Percentiles rank a stretch among this genome's conserved stretches.
Conservation (phyloP, 2,113 vertebrate genomes). For the Isurus oxyrinchus region DNA sequence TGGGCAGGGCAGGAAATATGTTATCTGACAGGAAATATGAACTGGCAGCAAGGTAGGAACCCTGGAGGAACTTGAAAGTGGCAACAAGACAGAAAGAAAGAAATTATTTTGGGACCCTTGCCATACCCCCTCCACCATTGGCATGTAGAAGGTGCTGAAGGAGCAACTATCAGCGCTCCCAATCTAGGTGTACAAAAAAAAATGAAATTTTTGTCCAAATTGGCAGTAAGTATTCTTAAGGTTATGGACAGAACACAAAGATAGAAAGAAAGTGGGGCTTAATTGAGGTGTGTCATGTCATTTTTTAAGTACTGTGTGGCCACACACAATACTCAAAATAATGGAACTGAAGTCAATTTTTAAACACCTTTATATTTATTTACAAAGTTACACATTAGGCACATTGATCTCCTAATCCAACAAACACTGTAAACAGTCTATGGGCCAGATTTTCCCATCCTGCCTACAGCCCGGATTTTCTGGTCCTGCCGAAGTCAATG, state of each 20-base stretch:
- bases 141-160: neutral
- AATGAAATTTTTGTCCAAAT: neutral
- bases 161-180: neutral
- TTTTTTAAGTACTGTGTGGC: too few species aligned
- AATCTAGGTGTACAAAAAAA: neutral
- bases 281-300: too few species aligned
- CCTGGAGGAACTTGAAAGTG: neutral
- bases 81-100: neutral
- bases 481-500: too few species aligned
- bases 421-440: too few species aligned
- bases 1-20: neutral
- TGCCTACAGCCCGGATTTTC: too few species aligned
- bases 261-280: neutral
- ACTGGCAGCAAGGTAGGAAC: neutral
- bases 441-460: too few species aligned
- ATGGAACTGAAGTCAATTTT: neutral
- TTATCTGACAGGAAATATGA: neutral
- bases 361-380: neutral
- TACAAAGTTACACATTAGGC: neutral
- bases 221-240: neutral
- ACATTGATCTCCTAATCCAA: neutral
- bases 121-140: neutral
- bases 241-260: neutral
- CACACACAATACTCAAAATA: neutral
- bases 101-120: neutral